Base-by-base conservation (phyloP, 2,797 vertebrate genomes). In the Sandelia bainsii region DNA sequence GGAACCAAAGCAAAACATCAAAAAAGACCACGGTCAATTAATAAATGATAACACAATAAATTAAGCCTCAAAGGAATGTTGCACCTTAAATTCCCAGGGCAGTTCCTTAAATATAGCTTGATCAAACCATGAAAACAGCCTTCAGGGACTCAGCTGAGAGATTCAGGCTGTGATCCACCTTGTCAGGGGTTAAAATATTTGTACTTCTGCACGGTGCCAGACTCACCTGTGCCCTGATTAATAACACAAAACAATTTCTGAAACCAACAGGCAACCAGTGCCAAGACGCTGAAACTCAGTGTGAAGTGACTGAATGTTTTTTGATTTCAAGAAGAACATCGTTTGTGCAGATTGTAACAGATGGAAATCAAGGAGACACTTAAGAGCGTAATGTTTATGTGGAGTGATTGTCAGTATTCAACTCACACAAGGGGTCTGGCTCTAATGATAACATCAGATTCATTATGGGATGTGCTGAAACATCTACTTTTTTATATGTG, bases 181-280 rank as follows among this genome's bases (percentile, higher is more conserved):
- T 39, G 49, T 59, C 32, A 69, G 49, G 61, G 67, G 74, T 78
- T 80, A 67, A 81, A 77, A 52, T 52, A 39, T 68, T 64, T 62
- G 7, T 20, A 45, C 77, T 77, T 56, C 53, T 51, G 71, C 61
- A 27, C 1, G 32, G 39, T 12, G 72, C 48, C 52, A 73, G 23
- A 77, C 29, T 72, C 70, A 69, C 57, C 71, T 71, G 77, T 1
- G 68, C 22, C 51, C 50, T 37, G 17, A 85, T 75, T 75, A 79
- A 64, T 1, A 72, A 42, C 69, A 63, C 16, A 54, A 64, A 75
- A 57, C 65, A 0, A 46, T 63, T 64, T 59, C 56, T 11, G 48
- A 65, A 84, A 40, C 9, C 71, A 72, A 75, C 72, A 85, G 74
- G 75, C 77, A 59, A n/a, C 53, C 10, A 19, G 3, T 20, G 56